Evolutionary conservation across 1,140 invertebrate species (phyloP), one percentile per base, ranked within the genome.

Genomic region (Portunus trituberculatus): DNA sequence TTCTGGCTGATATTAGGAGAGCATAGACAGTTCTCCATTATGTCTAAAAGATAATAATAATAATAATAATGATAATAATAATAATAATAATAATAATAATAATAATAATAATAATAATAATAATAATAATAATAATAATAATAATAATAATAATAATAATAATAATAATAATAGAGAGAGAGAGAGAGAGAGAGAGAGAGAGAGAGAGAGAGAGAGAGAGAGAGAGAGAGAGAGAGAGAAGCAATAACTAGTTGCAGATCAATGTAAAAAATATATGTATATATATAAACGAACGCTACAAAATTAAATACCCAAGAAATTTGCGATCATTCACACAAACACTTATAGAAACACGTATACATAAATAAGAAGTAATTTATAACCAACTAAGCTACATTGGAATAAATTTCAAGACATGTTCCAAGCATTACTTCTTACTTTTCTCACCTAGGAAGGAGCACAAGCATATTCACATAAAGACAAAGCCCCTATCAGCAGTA

Each of bases 331-430:
- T 76, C 67, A 76, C 67, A 76, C 67, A n/a, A 76, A 76, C 59
- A 76, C 59, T 76, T 76, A 76, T 14, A 76, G 59, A 76, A 25
- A 76, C 67, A 76, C n/a, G n/a, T n/a, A 76, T 76, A 76, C n/a
- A 76, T 76, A 76, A 76, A 76, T 76, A 76, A 76, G 67, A 76
- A 76, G 67, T n/a, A n/a, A 76, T 25, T 76, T 76, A 76, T 76
- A 76, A n/a, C 1, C n/a, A 76, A 20, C 20, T 76, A n/a, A 76
- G 67, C 67, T 76, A 76, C 67, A n/a, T 76, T 76, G 10, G 67
- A 76, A n/a, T 76, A 76, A n/a, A 76, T n/a, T n/a, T 20, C n/a
- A 76, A 76, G 67, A 20, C 67, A 76, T 76, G 6, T n/a, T 76
- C n/a, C 67, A 8, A 7, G 6, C 16, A 76, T n/a, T 76, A n/a